Evolutionary conservation across 2,113 vertebrate genomes (phyloP), one percentile per base, ranked within the genome.

Genomic region (Otolemur garnettii): DNA sequence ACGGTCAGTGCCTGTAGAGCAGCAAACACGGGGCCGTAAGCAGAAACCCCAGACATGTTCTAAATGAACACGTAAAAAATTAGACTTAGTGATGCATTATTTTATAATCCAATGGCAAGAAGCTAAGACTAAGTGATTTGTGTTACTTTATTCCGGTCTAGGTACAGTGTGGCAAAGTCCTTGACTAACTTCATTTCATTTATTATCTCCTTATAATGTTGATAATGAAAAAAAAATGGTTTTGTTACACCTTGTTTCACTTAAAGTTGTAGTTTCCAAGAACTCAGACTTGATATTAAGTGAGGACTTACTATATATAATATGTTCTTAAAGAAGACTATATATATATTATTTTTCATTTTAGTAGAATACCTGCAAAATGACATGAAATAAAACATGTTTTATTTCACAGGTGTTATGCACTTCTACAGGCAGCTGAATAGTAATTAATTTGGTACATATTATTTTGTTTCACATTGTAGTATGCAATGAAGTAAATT

Each of bases 101-200:
- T 94, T 93, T 22, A 72, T 90, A 91, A 80, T 81, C 50, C 82
- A 77, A 75, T 11, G 77, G 13, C 62, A 77, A 80, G 35, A 93
- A 91, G 26, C n/a, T 57, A 62, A 90, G 24, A 12, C 24, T 78
- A 59, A 55, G 14, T 84, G 33, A 72, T 60, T 69, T 90, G 2
- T 30, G 30, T 57, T 90, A 42, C 90, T 90, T 90, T 82, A 83
- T 80, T 81, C 38, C 11, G 21, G 7, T 11, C 10, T 77, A 35
- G n/a, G 1, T 91, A 59, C 45, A 8, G 60, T 84, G 24, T 30
- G 28, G 45, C 28, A 15, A 77, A 77, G 74, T 77, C 74, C 26
- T 77, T 24, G 4, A 77, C 50, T 77, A 50, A 50, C 26, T 11
- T 77, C 42, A 77, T 77, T 77, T 77, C 45, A 26, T 50, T 50